phyloP scores from a whole-genome alignment of 2,888 invertebrate species.

The Seira sanloemensis region DNA sequence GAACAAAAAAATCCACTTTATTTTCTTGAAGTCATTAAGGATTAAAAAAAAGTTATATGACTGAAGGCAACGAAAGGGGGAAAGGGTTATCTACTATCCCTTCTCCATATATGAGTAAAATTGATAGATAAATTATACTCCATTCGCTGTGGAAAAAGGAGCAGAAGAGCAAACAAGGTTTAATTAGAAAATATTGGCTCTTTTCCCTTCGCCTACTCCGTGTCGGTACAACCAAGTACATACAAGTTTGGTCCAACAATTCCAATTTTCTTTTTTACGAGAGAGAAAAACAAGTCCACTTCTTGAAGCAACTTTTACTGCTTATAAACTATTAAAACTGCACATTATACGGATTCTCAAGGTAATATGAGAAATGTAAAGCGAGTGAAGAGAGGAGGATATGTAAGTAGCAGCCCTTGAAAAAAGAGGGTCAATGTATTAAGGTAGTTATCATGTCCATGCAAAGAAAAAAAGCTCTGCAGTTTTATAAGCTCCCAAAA shows the following conservation, averaged over 20 bases:
- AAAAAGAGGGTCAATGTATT: conserved; percentile 4
- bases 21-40: conserved; percentile 30
- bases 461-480: background rate
- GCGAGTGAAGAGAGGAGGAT: no score
- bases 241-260: background rate
- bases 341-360: conserved; percentile 30
- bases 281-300: conserved; percentile 34
- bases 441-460: conserved; percentile 1
- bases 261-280: conserved; percentile 19
- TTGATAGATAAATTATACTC: conserved; percentile 38
- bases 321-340: conserved; percentile 39
- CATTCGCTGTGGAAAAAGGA: conserved; percentile 5
- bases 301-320: conserved; percentile 11
- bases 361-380: no score
- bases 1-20: no score
- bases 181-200: conserved; percentile 57
- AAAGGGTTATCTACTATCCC: conserved; percentile 49
- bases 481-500: background rate
- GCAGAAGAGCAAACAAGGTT: conserved; percentile 34
- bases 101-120: conserved; percentile 13
- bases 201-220: conserved; percentile 5
- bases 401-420: background rate
- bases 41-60: conserved; percentile 18
- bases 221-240: background rate
- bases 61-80: conserved; percentile 26